Evolutionary conservation across 2,888 invertebrate species (phyloP), one percentile per base, ranked within the genome.

Genomic region (Macroteleia sp.): DNA sequence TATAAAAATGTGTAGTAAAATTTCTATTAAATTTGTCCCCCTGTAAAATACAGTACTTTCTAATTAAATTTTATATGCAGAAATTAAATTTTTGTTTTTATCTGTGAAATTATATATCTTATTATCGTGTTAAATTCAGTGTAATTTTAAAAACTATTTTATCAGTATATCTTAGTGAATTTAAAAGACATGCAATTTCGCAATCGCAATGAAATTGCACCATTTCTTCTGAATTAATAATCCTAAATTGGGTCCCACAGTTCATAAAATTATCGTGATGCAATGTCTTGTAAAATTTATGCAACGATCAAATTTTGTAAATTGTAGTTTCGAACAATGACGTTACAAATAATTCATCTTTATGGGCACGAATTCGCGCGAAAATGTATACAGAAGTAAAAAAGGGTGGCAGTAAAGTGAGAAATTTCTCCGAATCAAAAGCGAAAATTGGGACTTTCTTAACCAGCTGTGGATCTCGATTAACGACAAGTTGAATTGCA

Each of bases 381-480:
- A 28, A 62, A 34, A 25, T 32, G 2, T 34, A 14, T 14, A 34
- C 14, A 22, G 17, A 20, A 14, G 16, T 48, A 50, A 52, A 64
- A 64, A 28, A 52, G 14, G n/a, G 25, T 8, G 9, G 57, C 36
- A 54, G 36, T 61, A 54, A 61, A 46, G 46, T 34, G 30, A 25
- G 30, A 56, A 69, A 62, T 75, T 69, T 75, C 75, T 69, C 56
- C 62, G 32, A 56, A 75, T 75, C 50, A n/a, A n/a, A n/a, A n/a
- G n/a, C n/a, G 42, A 50, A 59, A 66, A 64, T 73, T 64, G 36
- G 56, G 25, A 61, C 67, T 61, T 48, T 61, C 75, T 61, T 67
- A 46, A 1, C 34, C 42, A 14, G n/a, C 54, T 41, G 57, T 32
- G 28, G 34, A 14, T 36, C 25, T 42, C 71, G 62, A 69, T 73